Percentiles rank a stretch among this genome's conserved stretches.
Conservation (phyloP, 1,140 invertebrate genomes). For the Atta texana region DNA sequence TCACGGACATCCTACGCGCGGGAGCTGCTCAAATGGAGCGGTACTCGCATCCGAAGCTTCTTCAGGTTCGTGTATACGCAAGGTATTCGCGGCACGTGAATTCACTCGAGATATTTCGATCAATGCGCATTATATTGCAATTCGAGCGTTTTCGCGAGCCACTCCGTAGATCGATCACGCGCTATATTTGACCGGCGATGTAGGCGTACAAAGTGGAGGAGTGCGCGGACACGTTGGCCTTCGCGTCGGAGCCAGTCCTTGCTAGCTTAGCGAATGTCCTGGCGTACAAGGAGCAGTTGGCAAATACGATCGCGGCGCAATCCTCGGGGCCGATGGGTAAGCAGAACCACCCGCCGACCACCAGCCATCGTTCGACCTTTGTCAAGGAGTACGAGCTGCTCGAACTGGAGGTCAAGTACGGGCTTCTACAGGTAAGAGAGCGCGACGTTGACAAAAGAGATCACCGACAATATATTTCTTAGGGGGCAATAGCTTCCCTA, state of each 20-base stretch:
- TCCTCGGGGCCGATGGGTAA: slow-evolving; percentile 69
- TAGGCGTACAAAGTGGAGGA: slow-evolving; percentile 89
- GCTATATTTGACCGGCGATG: slow-evolving; percentile 1
- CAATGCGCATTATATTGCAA: neutral
- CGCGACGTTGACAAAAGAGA: neutral
- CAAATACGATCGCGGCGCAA: slow-evolving; percentile 79
- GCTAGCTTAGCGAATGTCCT: slow-evolving; percentile 96
- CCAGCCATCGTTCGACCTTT: slow-evolving; percentile 86
- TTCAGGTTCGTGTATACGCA: slow-evolving; percentile 86
- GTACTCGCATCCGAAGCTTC: slow-evolving; percentile 94
- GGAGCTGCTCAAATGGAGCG: slow-evolving; percentile 94
- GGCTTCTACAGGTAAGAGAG: slow-evolving; percentile 92
- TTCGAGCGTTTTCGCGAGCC: slow-evolving; percentile 2
- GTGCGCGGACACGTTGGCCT: slow-evolving; percentile 94
- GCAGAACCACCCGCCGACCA: slow-evolving; percentile 76
- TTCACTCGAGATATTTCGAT: neutral
- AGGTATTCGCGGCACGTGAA: neutral
- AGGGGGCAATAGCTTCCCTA: too few relatives aligned
- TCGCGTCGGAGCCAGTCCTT: slow-evolving; percentile 95
- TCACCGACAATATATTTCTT: neutral
- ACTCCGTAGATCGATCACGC: neutral
- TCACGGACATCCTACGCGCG: slow-evolving; percentile 95
- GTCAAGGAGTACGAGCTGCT: slow-evolving; percentile 94
- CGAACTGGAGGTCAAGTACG: slow-evolving; percentile 97
- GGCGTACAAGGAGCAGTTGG: slow-evolving; percentile 89